These are phyloP conservation scores for Acleris holmiana DNA, from an alignment of 2,888 invertebrate species.

Conservation along the genomic window DNA sequence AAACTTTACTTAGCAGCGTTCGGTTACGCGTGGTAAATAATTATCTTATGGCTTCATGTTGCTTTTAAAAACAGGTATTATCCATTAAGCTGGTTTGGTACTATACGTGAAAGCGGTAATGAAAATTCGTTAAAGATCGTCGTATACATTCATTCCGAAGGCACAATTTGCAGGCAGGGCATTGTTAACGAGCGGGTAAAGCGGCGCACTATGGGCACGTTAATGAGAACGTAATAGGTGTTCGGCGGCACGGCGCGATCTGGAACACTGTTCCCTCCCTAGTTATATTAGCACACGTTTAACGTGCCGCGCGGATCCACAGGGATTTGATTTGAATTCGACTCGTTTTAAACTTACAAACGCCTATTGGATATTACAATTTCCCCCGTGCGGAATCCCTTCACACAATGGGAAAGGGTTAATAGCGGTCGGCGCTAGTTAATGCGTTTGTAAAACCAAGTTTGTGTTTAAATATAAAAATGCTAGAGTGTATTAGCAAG, in stretches of 20 bases:
- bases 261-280: conserved; percentile 51
- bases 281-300: conserved; percentile 48
- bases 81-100: neutral
- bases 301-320: conserved; percentile 55
- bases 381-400: conserved; percentile 18
- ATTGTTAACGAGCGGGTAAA: conserved; percentile 70
- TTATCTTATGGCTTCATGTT: conserved; percentile 27
- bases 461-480: conserved; percentile 6
- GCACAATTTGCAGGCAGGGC: conserved; percentile 51
- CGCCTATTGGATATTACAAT: conserved; percentile 34
- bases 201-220: conserved; percentile 60
- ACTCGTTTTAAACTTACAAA: conserved; percentile 48
- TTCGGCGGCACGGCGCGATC: conserved; percentile 59
- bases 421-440: conserved; percentile 32
- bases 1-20: conserved; percentile 32
- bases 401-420: conserved; percentile 22
- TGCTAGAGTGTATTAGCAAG: neutral
- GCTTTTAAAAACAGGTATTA: conserved; percentile 9
- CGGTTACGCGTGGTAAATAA: conserved; percentile 30
- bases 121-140: conserved; percentile 47
- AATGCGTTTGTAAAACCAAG: conserved; percentile 24
- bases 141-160: conserved; percentile 63
- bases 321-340: conserved; percentile 55
- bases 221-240: conserved; percentile 76
- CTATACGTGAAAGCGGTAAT: conserved; percentile 37